Evolutionary conservation across 2,888 invertebrate genomes (phyloP), one percentile per base, ranked within the genome.

Genomic region (Aelia acuminata): DNA sequence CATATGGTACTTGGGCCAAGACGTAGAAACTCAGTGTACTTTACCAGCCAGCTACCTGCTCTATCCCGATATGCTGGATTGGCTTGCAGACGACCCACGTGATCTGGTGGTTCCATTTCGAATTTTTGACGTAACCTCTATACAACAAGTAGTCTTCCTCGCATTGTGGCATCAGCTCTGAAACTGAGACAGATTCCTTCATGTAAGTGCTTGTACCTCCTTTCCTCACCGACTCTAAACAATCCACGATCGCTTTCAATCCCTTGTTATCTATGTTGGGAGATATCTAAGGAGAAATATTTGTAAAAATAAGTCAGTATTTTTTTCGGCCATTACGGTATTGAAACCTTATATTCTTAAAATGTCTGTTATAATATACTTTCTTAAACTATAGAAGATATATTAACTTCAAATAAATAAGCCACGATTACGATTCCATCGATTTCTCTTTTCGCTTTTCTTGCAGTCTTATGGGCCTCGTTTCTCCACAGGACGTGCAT

Each of bases 401-500:
- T 35, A 84, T 87, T 89, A 91, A 94, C 94, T 92, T 93, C 93
- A 63, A 95, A 94, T 15, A 95, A 91, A 91, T 95, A 95, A 88
- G 94, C 94, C 48, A 95, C 87, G 89, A 95, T 93, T 0, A 93
- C 92, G 43, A 92, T 88, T 13, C 94, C 94, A 90, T 95, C 95
- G 1, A 92, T 91, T 91, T 95, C 93, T 49, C 92, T 93, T 20
- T 95, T 90, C 0, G 96, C 95, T 75, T 93, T 93, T 89, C 95
- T 93, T 91, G 95, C 94, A 0, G 93, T 94, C 90, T 94, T 90
- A 91, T 95, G 95, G 89, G 93, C 93, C 18, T 94, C 93, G 91
- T 94, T 95, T 91, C 94, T 95, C 91, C 93, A 92, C 0, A 94
- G 93, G 0, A 92, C 93, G 92, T 95, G 96, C 93, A 95, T 94